Conservation (phyloP, 2,888 invertebrate genomes). For the Lasioglossum figueresi region DNA sequence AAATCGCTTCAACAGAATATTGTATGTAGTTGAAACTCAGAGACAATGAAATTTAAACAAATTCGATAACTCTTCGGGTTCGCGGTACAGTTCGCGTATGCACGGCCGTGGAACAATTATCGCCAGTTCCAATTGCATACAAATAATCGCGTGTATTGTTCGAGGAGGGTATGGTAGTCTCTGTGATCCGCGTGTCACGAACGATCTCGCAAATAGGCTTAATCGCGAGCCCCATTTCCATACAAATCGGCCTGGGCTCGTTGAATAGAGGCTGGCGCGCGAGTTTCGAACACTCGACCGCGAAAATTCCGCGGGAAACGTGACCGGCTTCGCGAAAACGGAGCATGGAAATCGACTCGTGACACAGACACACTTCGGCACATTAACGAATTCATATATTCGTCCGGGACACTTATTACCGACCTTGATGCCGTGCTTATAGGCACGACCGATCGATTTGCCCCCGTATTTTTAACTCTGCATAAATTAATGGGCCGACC, state of each 20-base stretch:
- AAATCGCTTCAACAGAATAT: neutral
- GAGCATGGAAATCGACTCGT: conserved; percentile 38
- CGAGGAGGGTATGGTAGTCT: neutral
- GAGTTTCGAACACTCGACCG: neutral
- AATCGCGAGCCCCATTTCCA: conserved; percentile 3
- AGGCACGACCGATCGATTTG: conserved; percentile 62
- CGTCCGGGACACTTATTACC: conserved; percentile 50
- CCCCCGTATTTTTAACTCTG: conserved; percentile 73
- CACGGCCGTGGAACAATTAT: neutral
- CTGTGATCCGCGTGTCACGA: conserved; percentile 22
- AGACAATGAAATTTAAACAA: neutral
- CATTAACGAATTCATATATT: conserved; percentile 58
- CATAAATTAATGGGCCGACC: conserved; percentile 70
- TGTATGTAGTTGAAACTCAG: rapidly evolving
- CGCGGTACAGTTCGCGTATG: no score
- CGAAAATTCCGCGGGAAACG: neutral
- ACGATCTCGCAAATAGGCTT: conserved; percentile 19
- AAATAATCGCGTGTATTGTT: conserved; percentile 18
- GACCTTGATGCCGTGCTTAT: conserved; percentile 58
- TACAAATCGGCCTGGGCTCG: neutral
- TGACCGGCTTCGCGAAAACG: neutral
- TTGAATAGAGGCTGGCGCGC: conserved; percentile 7
- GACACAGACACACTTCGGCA: conserved; percentile 26
- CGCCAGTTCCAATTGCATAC: conserved; percentile 16
- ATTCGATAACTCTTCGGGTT: neutral